Evolutionary conservation across 2,888 invertebrate genomes (phyloP).

Genomic region (Rhingia campestris): DNA sequence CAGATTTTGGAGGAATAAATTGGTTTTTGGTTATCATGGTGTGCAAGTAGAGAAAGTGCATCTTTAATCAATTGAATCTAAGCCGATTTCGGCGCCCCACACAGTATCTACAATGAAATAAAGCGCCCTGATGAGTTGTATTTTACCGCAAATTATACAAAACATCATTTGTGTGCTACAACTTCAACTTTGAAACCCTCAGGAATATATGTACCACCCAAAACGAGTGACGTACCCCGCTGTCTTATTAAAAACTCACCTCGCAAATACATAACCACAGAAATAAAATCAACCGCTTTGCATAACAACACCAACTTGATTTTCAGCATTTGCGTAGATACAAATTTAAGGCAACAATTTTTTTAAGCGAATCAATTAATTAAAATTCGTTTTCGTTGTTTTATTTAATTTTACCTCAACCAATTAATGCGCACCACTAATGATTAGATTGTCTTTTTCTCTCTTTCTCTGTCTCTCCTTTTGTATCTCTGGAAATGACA

Average conservation of each 20-base stretch:
- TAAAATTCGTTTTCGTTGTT: slow-evolving; percentile 68
- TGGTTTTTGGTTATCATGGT: neutral
- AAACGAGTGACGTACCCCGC: no score
- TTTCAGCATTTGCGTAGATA: slow-evolving; percentile 25
- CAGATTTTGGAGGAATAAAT: neutral
- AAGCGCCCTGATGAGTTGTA: no score
- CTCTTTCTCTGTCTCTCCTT: neutral
- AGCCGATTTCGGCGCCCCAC: no score
- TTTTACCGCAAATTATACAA: no score
- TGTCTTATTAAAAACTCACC: neutral
- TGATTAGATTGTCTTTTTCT: slow-evolving; percentile 50
- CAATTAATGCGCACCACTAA: slow-evolving; percentile 70
- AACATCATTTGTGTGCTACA: no score
- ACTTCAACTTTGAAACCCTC: no score
- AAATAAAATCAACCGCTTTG: neutral
- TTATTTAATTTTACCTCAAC: slow-evolving; percentile 52
- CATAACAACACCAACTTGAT: slow-evolving; percentile 6
- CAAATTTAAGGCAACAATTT: neutral
- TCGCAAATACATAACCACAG: neutral
- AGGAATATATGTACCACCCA: no score
- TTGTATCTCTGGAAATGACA: neutral
- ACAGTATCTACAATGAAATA: no score
- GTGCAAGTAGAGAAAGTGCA: no score
- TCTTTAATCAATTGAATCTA: no score
- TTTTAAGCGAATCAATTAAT: slow-evolving; percentile 53